Conservation (phyloP, 2,888 invertebrate genomes). For the Athetis lepigone region DNA sequence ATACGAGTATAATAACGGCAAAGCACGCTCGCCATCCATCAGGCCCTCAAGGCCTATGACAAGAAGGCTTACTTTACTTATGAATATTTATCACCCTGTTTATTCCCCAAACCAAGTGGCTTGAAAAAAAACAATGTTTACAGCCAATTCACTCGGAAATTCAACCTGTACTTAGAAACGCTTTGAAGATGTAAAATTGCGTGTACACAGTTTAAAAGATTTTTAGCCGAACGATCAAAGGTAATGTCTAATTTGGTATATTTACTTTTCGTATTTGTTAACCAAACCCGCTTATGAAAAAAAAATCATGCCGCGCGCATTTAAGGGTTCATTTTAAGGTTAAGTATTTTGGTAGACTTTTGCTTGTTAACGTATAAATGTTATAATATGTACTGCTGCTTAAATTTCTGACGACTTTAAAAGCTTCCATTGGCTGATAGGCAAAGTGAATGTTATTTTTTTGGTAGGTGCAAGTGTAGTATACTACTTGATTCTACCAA, state of each 20-base stretch:
- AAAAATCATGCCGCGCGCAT: too few relatives aligned
- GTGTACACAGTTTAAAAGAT: constrained; percentile 47
- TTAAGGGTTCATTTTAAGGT: too few relatives aligned
- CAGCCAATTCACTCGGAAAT: constrained; percentile 68
- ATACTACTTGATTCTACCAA: too few relatives aligned
- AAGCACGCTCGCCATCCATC: constrained; percentile 84
- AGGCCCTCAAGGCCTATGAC: constrained; percentile 85
- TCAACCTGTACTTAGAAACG: constrained; percentile 59
- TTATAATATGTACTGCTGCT: too few relatives aligned
- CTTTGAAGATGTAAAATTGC: constrained; percentile 65
- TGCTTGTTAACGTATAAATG: too few relatives aligned
- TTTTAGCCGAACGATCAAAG: constrained; percentile 58
- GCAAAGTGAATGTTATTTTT: too few relatives aligned
- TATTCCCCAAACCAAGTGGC: constrained; percentile 76
- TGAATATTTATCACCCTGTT: constrained; percentile 86
- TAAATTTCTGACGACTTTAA: too few relatives aligned
- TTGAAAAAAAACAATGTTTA: constrained; percentile 74
- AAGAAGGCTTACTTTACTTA: constrained; percentile 86
- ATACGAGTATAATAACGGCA: constrained; percentile 66
- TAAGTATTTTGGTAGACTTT: too few relatives aligned
- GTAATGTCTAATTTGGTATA: constrained; percentile 42
- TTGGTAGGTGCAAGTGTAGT: too few relatives aligned
- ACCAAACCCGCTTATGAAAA: constrained; percentile 1
- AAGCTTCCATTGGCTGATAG: too few relatives aligned
- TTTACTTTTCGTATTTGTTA: constrained; percentile 40